These are phyloP conservation scores for Bilobella aurantiaca DNA, from an alignment of 1,140 invertebrate genomes.

Conservation along the genomic window DNA sequence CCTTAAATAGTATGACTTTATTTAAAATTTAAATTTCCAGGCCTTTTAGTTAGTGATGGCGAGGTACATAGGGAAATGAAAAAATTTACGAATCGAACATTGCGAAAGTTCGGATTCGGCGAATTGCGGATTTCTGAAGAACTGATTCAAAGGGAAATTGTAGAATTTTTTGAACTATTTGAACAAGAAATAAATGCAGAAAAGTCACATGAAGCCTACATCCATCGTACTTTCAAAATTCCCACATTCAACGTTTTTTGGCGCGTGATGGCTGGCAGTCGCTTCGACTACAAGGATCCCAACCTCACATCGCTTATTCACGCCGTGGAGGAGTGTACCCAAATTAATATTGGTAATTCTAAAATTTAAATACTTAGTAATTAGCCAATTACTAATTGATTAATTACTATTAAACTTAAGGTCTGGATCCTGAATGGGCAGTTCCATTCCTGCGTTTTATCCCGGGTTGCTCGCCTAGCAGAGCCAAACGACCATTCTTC, in stretches of 20 bases:
- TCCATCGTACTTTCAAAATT: constrained; percentile 26
- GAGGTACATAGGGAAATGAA: not conserved
- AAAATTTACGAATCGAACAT: not conserved
- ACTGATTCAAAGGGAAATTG: not conserved
- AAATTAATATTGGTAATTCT: constrained; percentile 7
- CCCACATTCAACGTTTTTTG: constrained; percentile 68
- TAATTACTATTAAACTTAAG: too few species aligned
- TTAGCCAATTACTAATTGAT: too few species aligned
- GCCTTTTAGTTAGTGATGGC: not conserved
- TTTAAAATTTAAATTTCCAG: not conserved
- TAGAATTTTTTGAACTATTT: not conserved
- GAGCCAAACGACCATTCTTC: not conserved
- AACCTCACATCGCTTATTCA: constrained; percentile 3
- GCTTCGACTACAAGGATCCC: constrained; percentile 42
- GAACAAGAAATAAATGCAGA: not conserved
- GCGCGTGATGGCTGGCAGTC: constrained; percentile 68
- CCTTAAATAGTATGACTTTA: not conserved
- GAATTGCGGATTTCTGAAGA: not conserved
- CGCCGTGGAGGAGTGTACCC: not conserved
- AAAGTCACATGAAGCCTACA: not conserved
- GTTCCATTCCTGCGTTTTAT: not conserved
- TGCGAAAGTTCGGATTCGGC: constrained; percentile 6
- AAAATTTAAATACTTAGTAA: too few species aligned
- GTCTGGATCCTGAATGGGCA: constrained; percentile 7
- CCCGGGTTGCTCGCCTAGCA: not conserved